Conservation (phyloP, 2,113 vertebrate genomes). For the Gopherus flavomarginatus region DNA sequence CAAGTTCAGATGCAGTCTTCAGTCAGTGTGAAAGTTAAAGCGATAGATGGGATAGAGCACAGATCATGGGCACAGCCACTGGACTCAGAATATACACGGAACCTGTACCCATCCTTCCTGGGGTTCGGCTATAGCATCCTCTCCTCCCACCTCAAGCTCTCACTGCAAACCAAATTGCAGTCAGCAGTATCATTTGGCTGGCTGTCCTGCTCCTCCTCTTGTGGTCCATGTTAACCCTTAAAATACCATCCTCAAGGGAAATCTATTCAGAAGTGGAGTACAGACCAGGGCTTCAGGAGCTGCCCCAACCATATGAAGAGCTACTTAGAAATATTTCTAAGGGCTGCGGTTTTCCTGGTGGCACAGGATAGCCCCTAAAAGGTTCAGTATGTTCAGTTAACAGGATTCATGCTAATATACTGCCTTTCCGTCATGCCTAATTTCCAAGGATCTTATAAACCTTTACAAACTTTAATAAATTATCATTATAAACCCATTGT, state of each 20-base stretch:
- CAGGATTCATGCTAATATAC: background rate
- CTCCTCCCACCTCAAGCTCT: background rate
- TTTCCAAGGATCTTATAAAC: background rate
- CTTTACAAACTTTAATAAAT: background rate
- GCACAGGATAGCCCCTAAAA: background rate
- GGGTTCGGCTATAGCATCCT: background rate
- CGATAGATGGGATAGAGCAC: background rate
- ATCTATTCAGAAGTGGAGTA: background rate
- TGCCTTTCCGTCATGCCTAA: background rate
- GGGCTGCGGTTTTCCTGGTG: background rate
- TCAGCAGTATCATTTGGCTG: background rate
- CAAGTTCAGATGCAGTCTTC: slow-evolving; percentile 10
- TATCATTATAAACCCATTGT: background rate
- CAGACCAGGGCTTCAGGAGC: background rate
- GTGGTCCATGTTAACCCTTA: background rate
- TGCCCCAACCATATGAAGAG: background rate
- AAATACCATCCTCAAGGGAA: background rate
- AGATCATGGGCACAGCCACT: background rate
- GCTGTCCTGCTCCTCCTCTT: background rate
- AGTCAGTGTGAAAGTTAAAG: slow-evolving; percentile 20
- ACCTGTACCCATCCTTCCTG: background rate
- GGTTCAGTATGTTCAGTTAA: background rate
- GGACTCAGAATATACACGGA: background rate
- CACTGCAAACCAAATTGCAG: background rate
- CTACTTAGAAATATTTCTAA: background rate